Base-by-base conservation (phyloP, 2,888 invertebrate species). In the Drosophila nr. perissopoda region DNA sequence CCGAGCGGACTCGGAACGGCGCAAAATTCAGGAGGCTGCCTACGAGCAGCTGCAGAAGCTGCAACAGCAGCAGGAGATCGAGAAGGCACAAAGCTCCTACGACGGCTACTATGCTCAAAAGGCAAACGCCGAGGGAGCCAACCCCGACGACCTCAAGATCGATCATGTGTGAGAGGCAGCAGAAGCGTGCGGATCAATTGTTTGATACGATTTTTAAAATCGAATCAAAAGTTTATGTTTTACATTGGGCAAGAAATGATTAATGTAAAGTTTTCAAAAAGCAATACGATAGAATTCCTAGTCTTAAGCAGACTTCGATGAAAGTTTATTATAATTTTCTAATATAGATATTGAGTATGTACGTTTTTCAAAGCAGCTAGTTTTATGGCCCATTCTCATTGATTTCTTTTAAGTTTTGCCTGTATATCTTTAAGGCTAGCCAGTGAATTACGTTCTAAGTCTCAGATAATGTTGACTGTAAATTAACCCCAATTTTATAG, bases 21-120 rank as follows among this genome's bases (percentile, higher is more conserved):
- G 79, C 10, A 90, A 85, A 48, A 88, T 92, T 6, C 92, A 92
- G 49, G 91, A 91, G 48, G 91, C 92, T 13, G 92, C 92, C 21
- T 88, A 87, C 34, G 86, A 87, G 57, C 92, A 92, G 57, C 76
- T 92, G 6, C 74, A 88, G 33, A 76, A 75, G 29, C 70, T 89
- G 48, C 90, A 91, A 57, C 67, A 88, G 18, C 88, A 88, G 61
- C 88, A 90, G 63, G 88, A 88, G 51, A 74, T 90, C 46, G 90
- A 90, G 11, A 90, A 88, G 65, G 83, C 69, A 11, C 91, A 90
- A 61, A 79, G 76, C 75, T 88, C 91, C 34, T 88, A 90, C 64
- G 88, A 88, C 36, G 91, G 88, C 36, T 90, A 88, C 61, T 88
- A 79, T 58, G 89, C 90, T 1, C 89, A 89, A 58, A 88, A 90